phyloP scores from a whole-genome alignment of 2,113 vertebrate genomes.

The Tautogolabrus adspersus region DNA sequence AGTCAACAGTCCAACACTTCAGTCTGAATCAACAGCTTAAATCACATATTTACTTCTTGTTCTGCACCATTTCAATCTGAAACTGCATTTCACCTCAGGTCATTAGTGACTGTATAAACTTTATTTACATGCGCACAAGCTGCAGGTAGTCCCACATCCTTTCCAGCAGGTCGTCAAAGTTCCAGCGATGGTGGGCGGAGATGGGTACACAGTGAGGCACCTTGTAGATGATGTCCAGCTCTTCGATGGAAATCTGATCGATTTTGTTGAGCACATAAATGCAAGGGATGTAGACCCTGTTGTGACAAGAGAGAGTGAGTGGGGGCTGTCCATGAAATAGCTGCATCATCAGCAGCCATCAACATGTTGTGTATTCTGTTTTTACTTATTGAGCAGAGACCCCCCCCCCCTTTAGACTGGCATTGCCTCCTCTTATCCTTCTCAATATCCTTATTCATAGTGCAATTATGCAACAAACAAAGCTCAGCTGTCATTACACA shows the following conservation, averaged over 20 bases:
- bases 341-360: not conserved
- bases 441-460: too few relatives aligned
- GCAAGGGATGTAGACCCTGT: conserved; percentile 97
- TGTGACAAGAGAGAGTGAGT: conserved; percentile 27
- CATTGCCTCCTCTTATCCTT: too few relatives aligned
- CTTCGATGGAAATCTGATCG: conserved; percentile 98
- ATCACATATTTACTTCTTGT: not conserved
- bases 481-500: too few relatives aligned
- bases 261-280: conserved; percentile 99
- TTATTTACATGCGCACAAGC: conserved; percentile 95
- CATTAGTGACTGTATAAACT: not conserved
- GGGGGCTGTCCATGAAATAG: not conserved
- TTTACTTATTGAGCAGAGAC: not conserved
- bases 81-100: not conserved
- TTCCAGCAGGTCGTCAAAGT: conserved; percentile 98
- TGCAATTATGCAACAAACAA: too few relatives aligned
- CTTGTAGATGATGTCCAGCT: conserved; percentile 98
- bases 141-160: conserved; percentile 96
- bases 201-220: conserved; percentile 98
- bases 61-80: not conserved
- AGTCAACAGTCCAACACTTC: conserved; percentile 8
- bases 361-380: not conserved
- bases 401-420: too few relatives aligned
- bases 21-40: not conserved
- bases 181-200: conserved; percentile 99